Evolutionary conservation across 2,888 invertebrate species (phyloP), one percentile per base, ranked within the genome.

Genomic region (Drosophila anceps): DNA sequence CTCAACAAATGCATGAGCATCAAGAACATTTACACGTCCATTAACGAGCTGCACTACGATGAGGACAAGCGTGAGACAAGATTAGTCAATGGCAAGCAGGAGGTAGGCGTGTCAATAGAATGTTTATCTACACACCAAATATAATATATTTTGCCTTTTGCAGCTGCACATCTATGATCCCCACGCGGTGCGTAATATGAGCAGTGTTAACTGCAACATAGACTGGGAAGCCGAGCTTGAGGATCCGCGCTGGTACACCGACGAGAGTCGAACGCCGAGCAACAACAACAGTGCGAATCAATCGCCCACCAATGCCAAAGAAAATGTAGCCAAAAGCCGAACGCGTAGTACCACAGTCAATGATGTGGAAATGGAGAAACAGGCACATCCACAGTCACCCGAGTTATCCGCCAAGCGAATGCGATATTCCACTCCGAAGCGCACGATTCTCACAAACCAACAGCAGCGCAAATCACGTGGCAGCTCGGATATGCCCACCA

Each of bases 211-310:
- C 13, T 68, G 44, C 29, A 15, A 60, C 1, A 82, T 91, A 29
- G 91, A 92, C 63, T 82, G 90, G 68, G 88, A 91, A 29, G 88
- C 91, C 1, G 91, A 91, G 53, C 71, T 91, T 13, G 82, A 91
- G 39, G 81, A 91, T 76, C 91, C 91, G 8, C 91, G 91, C 35
- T 91, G 91, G 91, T 91, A 92, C 51, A 84, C 81, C 6, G 71
- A 89, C 1, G 66, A 63, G 8, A 29, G 24, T 4, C 54, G 35
- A 3, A 9, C 33, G 29, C 12, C 13, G 12, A 31, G 55, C 15
- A 48, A 24, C n/a, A 82, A 63, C n/a, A 83, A 60, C 33, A 24
- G 24, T 24, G 62, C 76, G 2, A 81, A 84, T 4, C 84, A 82
- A 35, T 55, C 61, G 12, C 58, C 64, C n/a, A 59, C 39, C 27